Conservation (phyloP, 2,797 vertebrate genomes). For the Graptemys geographica region DNA sequence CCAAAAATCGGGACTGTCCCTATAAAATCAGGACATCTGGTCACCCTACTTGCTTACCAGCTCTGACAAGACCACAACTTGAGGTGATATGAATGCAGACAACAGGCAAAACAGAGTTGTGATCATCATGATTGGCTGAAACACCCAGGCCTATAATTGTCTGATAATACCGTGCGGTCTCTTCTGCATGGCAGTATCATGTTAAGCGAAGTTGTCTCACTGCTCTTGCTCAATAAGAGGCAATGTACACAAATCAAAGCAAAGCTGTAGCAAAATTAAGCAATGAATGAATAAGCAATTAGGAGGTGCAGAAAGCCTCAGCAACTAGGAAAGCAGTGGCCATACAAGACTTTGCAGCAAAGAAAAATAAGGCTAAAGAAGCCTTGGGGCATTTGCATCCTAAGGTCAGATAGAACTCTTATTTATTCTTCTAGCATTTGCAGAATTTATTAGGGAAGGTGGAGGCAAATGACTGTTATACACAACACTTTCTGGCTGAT, state of each 20-base stretch:
- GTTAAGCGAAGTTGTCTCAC: neutral
- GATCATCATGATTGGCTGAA: conserved; percentile 40
- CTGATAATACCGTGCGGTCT: conserved; percentile 1
- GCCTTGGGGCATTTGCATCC: neutral
- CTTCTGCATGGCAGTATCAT: neutral
- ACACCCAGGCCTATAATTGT: conserved; percentile 34
- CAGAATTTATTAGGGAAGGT: neutral
- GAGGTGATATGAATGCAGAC: neutral
- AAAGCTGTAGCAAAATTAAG: neutral
- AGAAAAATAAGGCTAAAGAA: conserved; percentile 16
- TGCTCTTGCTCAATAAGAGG: neutral
- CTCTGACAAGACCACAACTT: conserved; percentile 49
- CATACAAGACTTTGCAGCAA: neutral
- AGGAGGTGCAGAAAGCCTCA: conserved; percentile 7
- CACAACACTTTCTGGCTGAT: neutral
- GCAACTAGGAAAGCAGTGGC: neutral
- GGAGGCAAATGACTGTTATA: neutral
- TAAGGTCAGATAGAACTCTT: neutral
- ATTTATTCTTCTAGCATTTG: neutral
- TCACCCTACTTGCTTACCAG: conserved; percentile 1
- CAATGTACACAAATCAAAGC: neutral
- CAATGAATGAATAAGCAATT: neutral
- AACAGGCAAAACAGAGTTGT: conserved; percentile 24
- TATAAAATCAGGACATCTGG: too few species aligned
- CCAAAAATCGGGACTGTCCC: too few species aligned